These are phyloP conservation scores for Eledona agricola DNA, from an alignment of 2,888 invertebrate species.

Conservation along the genomic window DNA sequence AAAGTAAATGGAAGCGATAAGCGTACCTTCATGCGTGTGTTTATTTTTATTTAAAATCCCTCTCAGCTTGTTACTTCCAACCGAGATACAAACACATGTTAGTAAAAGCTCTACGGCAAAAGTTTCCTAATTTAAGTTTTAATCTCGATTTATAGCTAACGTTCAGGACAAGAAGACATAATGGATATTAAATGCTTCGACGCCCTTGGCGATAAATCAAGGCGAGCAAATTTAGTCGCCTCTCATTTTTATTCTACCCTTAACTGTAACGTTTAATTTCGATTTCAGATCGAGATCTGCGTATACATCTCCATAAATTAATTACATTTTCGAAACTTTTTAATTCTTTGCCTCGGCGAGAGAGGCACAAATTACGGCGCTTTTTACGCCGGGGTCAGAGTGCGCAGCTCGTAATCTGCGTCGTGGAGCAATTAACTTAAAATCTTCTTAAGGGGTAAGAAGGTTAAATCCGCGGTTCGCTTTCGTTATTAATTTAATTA, in stretches of 20 bases:
- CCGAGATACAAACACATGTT: conserved; percentile 46
- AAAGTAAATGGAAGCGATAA: no score
- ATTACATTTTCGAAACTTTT: neutral
- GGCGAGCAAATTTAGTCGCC: conserved; percentile 28
- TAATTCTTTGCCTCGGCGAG: no score
- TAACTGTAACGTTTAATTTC: conserved; percentile 29
- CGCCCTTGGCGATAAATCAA: conserved; percentile 45
- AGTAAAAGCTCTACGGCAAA: conserved; percentile 47
- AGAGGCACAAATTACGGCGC: no score
- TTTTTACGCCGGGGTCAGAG: no score
- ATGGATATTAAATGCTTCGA: conserved; percentile 54
- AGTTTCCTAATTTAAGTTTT: conserved; percentile 56
- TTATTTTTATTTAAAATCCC: no score
- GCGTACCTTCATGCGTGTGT: no score
- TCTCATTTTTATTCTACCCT: conserved; percentile 32
- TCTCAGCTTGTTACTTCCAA: conserved; percentile 35
- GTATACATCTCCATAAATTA: conserved; percentile 6
- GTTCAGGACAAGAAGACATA: conserved; percentile 47
- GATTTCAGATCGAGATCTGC: conserved; percentile 12
- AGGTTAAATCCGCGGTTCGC: neutral
- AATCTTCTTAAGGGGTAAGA: no score
- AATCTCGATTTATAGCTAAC: conserved; percentile 53
- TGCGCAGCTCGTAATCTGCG: no score
- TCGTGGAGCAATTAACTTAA: no score
- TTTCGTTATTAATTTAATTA: conserved; percentile 36